Percentiles rank a stretch among this genome's conserved stretches.
Evolutionary conservation across 2,888 invertebrate genomes (phyloP).

Genomic region (Vandiemenella viatica): DNA sequence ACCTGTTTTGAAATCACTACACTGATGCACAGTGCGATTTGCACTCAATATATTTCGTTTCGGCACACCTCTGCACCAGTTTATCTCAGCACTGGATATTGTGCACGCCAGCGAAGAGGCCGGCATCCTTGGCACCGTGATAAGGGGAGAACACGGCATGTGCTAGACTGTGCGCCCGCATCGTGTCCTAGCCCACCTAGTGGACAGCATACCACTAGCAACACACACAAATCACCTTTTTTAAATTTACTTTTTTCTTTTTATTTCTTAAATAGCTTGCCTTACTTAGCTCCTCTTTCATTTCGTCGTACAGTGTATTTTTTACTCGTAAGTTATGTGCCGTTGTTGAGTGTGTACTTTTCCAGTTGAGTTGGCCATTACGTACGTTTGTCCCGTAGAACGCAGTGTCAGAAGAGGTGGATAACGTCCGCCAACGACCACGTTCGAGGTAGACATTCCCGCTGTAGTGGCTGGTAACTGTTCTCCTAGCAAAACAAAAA

Average conservation of each 20-base stretch:
- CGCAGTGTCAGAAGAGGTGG: neutral
- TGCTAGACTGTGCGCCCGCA: neutral
- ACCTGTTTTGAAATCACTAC: no score
- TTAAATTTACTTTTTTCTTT: neutral
- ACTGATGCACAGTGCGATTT: no score
- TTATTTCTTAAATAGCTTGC: neutral
- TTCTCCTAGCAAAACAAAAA: no score
- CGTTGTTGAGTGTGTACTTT: neutral
- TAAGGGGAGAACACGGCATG: neutral
- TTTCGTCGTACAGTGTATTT: neutral
- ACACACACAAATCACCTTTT: no score
- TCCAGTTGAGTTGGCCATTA: neutral
- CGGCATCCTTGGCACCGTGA: constrained; percentile 2
- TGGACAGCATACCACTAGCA: no score
- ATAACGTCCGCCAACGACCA: neutral
- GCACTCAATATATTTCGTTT: no score
- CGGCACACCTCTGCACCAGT: no score
- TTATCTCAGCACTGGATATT: neutral
- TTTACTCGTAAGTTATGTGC: neutral
- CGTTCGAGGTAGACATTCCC: neutral
- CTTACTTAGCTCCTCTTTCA: neutral
- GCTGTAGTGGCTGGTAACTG: constrained; percentile 1
- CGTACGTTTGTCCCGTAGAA: neutral
- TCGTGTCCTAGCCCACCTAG: constrained; percentile 1
- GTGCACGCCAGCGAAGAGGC: neutral